Conservation (phyloP, 2,113 vertebrate species). For the Bufo bufo region DNA sequence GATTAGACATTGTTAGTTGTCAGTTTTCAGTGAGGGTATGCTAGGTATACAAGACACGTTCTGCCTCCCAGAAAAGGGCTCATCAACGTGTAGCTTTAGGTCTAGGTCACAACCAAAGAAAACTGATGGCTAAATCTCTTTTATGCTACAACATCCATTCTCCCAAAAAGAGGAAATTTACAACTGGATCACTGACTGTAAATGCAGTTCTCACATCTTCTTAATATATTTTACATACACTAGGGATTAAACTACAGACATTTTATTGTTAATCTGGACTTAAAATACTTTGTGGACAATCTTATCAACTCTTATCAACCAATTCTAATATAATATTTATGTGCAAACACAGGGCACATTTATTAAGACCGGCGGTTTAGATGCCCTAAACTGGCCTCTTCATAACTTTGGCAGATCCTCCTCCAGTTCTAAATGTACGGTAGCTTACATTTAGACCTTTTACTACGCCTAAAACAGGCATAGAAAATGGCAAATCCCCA, state of each 20-base stretch:
- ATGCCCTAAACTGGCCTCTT: too few species aligned
- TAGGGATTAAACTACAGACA: neutral
- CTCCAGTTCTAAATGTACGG: too few species aligned
- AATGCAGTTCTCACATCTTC: neutral
- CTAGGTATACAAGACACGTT: too few species aligned
- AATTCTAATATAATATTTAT: neutral
- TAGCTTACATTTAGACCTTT: too few species aligned
- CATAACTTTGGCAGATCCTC: too few species aligned
- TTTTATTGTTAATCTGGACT: neutral
- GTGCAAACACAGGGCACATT: neutral
- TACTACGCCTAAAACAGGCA: too few species aligned
- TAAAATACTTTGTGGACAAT: neutral
- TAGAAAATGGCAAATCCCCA: too few species aligned
- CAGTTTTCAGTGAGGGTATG: too few species aligned
- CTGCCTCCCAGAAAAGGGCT: neutral
- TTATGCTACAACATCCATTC: neutral
- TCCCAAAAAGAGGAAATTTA: neutral
- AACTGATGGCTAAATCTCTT: neutral
- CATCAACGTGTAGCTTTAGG: neutral
- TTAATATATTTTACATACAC: neutral
- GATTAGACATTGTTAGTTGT: too few species aligned
- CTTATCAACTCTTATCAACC: neutral
- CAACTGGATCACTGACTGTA: neutral
- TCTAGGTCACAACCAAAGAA: neutral
- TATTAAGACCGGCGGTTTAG: too few species aligned